Conservation (phyloP, 2,888 invertebrate species). For the Lypha dubia region DNA sequence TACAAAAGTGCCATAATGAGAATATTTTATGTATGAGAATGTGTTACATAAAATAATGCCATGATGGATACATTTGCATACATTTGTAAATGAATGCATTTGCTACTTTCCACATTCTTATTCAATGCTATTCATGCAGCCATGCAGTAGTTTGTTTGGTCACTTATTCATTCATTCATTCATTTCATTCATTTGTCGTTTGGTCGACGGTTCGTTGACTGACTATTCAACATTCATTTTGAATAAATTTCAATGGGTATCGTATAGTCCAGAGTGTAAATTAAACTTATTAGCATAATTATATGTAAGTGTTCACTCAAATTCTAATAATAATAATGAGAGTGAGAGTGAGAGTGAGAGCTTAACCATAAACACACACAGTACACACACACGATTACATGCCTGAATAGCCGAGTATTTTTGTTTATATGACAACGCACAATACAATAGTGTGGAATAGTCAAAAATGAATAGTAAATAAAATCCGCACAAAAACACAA, state of each 20-base stretch:
- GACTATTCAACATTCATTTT: constrained; percentile 44
- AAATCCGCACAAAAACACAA: too few relatives aligned
- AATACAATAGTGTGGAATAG: too few relatives aligned
- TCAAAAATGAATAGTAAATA: too few relatives aligned
- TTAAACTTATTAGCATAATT: constrained; percentile 71
- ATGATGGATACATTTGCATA: constrained; percentile 32
- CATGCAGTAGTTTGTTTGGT: neutral
- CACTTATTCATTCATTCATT: constrained; percentile 37
- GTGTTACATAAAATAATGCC: neutral
- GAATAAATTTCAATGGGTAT: constrained; percentile 58
- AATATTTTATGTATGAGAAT: neutral
- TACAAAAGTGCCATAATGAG: neutral
- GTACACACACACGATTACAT: neutral
- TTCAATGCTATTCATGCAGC: neutral
- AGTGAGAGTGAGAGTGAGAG: constrained; percentile 20
- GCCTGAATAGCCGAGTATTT: neutral
- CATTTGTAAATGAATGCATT: constrained; percentile 37
- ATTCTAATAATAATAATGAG: constrained; percentile 20
- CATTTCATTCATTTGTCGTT: constrained; percentile 17
- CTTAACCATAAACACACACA: constrained; percentile 1
- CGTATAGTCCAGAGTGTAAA: constrained; percentile 65
- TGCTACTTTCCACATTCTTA: constrained; percentile 23
- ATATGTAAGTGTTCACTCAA: constrained; percentile 63
- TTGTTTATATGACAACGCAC: neutral
- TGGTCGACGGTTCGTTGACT: constrained; percentile 15